Base-by-base conservation (phyloP, 2,888 invertebrate species). In the Tenthredo livida region DNA sequence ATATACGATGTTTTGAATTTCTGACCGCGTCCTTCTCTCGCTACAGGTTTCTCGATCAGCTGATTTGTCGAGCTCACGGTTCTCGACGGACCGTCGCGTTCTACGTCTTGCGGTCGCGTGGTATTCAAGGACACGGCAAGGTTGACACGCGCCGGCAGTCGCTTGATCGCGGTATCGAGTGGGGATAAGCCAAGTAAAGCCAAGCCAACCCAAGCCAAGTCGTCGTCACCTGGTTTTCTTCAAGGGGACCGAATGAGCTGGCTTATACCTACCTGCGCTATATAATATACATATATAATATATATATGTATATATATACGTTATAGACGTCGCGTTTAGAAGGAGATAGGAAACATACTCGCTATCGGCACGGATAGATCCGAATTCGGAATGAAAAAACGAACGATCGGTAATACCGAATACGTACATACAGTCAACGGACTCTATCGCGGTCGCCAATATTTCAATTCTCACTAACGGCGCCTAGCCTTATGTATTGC, bases 121-220 rank as follows among this genome's bases (percentile, higher is more conserved):
- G 90, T 21, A 25, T 61, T 92, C 92, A 93, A 93, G 93, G 93
- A 91, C 92, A 92, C 90, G 90, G 88, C 93, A 93, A 93, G 93
- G 93, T 93, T 92, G 93, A 93, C 93, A 93, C 93, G 93, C 93
- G 93, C 92, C 93, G 89, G 21, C 47, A 67, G 67, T 70, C 83
- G 83, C 33, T 43, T 21, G 17, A 77, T 54, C 33, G 67, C 33
- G 12, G 54, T 54, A 67, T 47, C 25, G 40, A 80, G 80, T 80
- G 58, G 77, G 80, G 80, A 61, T 40, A 61, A 54, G 40, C 15
- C 54, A n/a, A 54, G 54, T n/a, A n/a, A 54, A 54, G 54, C 47
- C 47, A 47, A 47, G 4, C 47, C 47, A 10, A 47, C 2, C 15
- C 15, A 15, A 25, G 25, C 29, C 29, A 29, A 4, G 72, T 40